Evolutionary conservation across 1,140 invertebrate genomes (phyloP), one percentile per base, ranked within the genome.

Genomic region (Nasonia vitripennis): DNA sequence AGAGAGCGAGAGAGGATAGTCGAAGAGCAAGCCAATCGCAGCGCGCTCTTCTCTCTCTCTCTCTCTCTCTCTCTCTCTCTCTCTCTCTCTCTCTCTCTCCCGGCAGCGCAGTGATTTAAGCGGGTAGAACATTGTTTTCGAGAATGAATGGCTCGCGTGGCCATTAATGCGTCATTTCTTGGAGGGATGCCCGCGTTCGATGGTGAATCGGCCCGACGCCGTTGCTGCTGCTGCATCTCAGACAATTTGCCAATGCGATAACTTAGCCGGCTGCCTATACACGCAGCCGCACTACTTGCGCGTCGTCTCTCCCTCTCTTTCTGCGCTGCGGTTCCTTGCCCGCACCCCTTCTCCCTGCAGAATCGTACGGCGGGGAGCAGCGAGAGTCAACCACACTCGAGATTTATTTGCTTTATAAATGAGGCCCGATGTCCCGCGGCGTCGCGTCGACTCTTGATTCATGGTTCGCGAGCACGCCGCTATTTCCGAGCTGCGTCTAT

Each of bases 371-470:
- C 55, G 17, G 20, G 17, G 17, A 71, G 23, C 31, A 12, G 68
- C 68, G 23, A 71, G 68, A 34, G 68, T 31, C 23, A 34, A 71
- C 68, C 55, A n/a, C 55, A 62, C 34, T 62, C 73, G 87, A 89
- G 89, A 90, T 89, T 89, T 90, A 90, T 91, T 87, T 86, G 83
- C 86, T 88, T 89, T 88, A 90, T 91, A 90, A 90, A 91, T 91
- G 90, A 88, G 89, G 89, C 82, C 87, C 82, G 87, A 90, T 89
- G 87, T 88, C 88, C 84, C 74, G 67, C 62, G 74, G 34, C 78
- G 48, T 27, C 3, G 67, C 14, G 74, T 34, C 78, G 55, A 31
- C 3, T 75, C 14, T 71, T 90, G 88, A 90, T 90, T 90, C 88
- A 90, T 83, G 20, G 74, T 17, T 71, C 12, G 17, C 12, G 17